These are phyloP conservation scores for Orthosia cruda DNA, from an alignment of 2,888 invertebrate genomes.

Conservation along the genomic window DNA sequence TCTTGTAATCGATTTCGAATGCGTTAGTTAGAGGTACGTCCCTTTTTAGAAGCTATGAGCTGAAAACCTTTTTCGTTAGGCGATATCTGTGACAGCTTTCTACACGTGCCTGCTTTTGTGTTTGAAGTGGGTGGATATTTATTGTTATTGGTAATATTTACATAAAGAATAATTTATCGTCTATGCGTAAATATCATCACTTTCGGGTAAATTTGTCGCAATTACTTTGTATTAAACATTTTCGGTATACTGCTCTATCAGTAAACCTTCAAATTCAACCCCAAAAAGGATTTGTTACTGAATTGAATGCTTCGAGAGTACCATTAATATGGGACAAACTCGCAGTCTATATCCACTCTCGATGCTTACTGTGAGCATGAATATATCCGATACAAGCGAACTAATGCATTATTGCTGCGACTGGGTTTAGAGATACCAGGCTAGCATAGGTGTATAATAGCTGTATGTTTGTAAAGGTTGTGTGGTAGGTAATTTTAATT, in stretches of 20 bases:
- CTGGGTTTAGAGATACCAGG: conserved; percentile 35
- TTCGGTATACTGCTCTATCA: background rate
- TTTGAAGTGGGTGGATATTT: too few species aligned
- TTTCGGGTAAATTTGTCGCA: background rate
- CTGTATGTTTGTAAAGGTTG: background rate
- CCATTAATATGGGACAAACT: conserved; percentile 24
- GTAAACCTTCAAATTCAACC: background rate
- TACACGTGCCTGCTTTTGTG: too few species aligned
- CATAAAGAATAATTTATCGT: too few species aligned
- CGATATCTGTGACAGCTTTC: too few species aligned
- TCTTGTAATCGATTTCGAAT: too few species aligned
- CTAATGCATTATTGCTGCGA: conserved; percentile 43
- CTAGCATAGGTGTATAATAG: background rate
- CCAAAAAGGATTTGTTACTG: background rate
- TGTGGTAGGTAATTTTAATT: background rate
- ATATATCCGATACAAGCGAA: conserved; percentile 26
- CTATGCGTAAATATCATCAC: background rate
- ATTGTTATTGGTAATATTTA: too few species aligned
- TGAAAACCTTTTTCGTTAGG: too few species aligned
- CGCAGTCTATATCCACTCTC: conserved; percentile 28
- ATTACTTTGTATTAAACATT: background rate
- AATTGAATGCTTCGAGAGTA: conserved; percentile 24
- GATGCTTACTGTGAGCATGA: conserved; percentile 25
- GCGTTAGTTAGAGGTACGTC: too few species aligned
- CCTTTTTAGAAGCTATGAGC: too few species aligned